phyloP scores from a whole-genome alignment of 2,888 invertebrate species.

The Agrypnus murinus region DNA sequence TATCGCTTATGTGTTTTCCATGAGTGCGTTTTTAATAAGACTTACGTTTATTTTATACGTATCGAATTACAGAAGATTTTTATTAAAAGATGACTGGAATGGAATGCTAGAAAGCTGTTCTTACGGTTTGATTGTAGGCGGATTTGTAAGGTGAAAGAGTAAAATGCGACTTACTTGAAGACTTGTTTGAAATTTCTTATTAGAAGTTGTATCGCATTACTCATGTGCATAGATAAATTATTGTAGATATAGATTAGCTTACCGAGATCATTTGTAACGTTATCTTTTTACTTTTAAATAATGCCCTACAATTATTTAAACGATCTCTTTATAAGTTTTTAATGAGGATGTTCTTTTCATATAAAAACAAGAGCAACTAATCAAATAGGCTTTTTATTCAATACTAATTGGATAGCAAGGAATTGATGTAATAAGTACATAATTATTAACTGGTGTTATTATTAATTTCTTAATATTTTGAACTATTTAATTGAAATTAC shows the following conservation, averaged over 20 bases:
- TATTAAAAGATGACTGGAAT: constrained; percentile 59
- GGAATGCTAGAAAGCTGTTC: constrained; percentile 65
- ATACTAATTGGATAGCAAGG: no score
- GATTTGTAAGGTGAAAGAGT: constrained; percentile 62
- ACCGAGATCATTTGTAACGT: constrained; percentile 33
- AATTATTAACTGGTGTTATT: no score
- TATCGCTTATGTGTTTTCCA: constrained; percentile 9
- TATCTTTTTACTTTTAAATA: constrained; percentile 4
- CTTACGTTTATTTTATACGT: no score
- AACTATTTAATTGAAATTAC: no score
- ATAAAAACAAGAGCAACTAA: no score
- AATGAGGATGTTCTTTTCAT: no score
- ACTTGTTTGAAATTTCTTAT: constrained; percentile 60
- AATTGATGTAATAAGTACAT: no score
- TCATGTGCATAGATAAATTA: constrained; percentile 59
- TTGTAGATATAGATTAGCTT: constrained; percentile 52
- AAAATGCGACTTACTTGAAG: constrained; percentile 60
- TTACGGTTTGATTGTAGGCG: constrained; percentile 63
- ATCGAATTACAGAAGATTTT: constrained; percentile 36
- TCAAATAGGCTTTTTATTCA: no score
- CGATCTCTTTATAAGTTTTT: no score
- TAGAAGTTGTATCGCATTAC: constrained; percentile 58
- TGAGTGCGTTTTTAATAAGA: constrained; percentile 14
- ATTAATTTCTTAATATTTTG: no score
- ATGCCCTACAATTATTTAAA: no score